Base-by-base conservation (phyloP, 2,113 vertebrate genomes). In the Xiphophorus maculatus region DNA sequence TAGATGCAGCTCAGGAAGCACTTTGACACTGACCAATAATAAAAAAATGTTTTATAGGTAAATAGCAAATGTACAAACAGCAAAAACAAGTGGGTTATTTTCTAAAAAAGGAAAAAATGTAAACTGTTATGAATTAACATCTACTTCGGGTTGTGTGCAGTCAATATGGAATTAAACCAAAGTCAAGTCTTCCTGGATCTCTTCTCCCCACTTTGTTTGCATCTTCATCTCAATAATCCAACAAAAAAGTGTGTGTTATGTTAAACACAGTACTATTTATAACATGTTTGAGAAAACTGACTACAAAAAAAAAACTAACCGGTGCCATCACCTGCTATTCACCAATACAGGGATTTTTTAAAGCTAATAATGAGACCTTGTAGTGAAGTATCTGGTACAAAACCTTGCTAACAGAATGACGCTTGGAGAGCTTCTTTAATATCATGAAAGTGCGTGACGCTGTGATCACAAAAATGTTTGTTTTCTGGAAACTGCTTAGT, bases 1-100 rank as follows among this genome's bases (percentile, higher is more conserved):
- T 32, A 40, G 29, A 68, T 70, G 66, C 51, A 29, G 74, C 73
- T 81, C 60, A 79, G 74, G 82, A 89, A 71, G 85, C 77, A 73
- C 76, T 66, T 63, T 58, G 78, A 84, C 75, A 85, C 89, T 37
- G 79, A 74, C 62, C 2, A n/a, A 22, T 40, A 32, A 32, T 48
- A 67, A 66, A 42, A 27, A 7, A 28, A 61, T 5, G 14, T 19
- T 5, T 48, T n/a, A 42, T 44, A 8, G 65, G 37, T n/a, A 40
- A 79, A 67, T 9, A 66, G 6, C 2, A 71, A 69, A 17, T 11
- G 44, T 17, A 19, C 22, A n/a, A 29, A 76, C 25, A 69, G 51
- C 51, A 40, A 74, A 51, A 40, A 22, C 5, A 64, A 32, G 17
- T 2, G 30, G 62, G 54, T 17, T 42, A 48, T 40, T 70, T 76